Evolutionary conservation across 2,797 vertebrate species (phyloP), one percentile per base, ranked within the genome.

Genomic region (Alectoris magna): DNA sequence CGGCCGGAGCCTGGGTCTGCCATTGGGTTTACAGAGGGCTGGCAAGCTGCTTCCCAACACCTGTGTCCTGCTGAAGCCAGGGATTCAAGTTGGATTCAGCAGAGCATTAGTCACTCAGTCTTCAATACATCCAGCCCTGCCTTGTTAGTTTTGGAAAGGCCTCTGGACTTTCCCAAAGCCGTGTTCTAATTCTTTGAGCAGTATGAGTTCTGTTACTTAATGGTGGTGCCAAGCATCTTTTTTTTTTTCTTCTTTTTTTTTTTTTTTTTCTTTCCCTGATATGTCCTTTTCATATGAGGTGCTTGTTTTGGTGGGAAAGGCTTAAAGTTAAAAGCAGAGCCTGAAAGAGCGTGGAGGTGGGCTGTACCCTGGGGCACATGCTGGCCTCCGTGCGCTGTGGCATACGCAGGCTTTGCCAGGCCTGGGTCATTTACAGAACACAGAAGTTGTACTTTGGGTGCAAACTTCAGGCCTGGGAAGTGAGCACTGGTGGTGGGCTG

Each of bases 1-100:
- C 34, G 0, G 0, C 68, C 69, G 34, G 56, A 56, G 26, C n/a
- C 26, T 41, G 17, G 9, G n/a, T 38, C 60, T 55, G 2, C 14
- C 0, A 0, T 15, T 70, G 58, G 76, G 16, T 91, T 84, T 72
- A 26, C 1, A 18, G 43, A 14, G 49, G 4, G 9, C 51, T 48
- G 22, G 12, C 26, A 38, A 71, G 7, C 16, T 36, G 75, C 17
- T 87, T 89, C 60, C 29, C 41, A n/a, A 0, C 53, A 44, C 3
- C 4, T 3, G 1, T 77, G 68, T 69, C 46, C 46, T 67, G 0
- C 31, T 17, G 17, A 69, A 74, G 58, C 60, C 29, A 41, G 41
- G 12, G 18, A 62, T 87, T 46, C 0, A 0, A 9, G 68, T 58
- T 89, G 8, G 68, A 72, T 72, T 87, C 53, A 36, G 0, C 53